Base-by-base conservation (phyloP, 2,888 invertebrate genomes). In the Zhuqinia jingwanae region DNA sequence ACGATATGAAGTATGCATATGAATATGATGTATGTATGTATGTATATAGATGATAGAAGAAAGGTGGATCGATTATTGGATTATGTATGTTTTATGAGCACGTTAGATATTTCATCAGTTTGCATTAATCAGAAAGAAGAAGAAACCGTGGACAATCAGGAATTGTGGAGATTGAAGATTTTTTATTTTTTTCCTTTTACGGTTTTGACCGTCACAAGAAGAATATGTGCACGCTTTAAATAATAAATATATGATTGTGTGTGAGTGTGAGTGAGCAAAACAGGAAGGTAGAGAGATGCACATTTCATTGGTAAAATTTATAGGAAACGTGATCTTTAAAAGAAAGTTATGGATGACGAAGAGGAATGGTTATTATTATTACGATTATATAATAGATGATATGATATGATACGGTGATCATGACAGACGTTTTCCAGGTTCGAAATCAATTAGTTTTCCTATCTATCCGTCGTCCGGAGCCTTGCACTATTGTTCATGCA, bases 401-500 rank as follows among this genome's bases (percentile, higher is more conserved):
- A 22, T 73, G 82, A 82, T 73, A 75, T 75, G 82, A 81, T 81
- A 73, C 47, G 81, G 22, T 81, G 81, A 82, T 82, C 82, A 82
- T 82, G 82, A 75, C 75, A 56, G 82, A 82, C 82, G 60, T 82
- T 75, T 75, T 75, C 73, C 82, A 60, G 75, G 63, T 75, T 82
- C 75, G 60, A 73, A 83, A 83, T 83, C 83, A 83, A 83, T 83
- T 83, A 83, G 83, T 65, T 76, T 83, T 25, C 76, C 83, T 65
- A 65, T 83, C 75, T 50, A 76, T 65, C 56, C 50, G 50, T 42
- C 50, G 50, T 75, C 73, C 82, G 60, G 47, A 60, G 50, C 63
- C 13, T n/a, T n/a, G n/a, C 10, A 2, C 50, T 27, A 27, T 56
- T 47, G 20, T 78, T 2, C 56, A 53, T 63, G 13, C 47, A 17